Base-by-base conservation (phyloP, 1,140 invertebrate genomes). In the Bombus sibiricus region DNA sequence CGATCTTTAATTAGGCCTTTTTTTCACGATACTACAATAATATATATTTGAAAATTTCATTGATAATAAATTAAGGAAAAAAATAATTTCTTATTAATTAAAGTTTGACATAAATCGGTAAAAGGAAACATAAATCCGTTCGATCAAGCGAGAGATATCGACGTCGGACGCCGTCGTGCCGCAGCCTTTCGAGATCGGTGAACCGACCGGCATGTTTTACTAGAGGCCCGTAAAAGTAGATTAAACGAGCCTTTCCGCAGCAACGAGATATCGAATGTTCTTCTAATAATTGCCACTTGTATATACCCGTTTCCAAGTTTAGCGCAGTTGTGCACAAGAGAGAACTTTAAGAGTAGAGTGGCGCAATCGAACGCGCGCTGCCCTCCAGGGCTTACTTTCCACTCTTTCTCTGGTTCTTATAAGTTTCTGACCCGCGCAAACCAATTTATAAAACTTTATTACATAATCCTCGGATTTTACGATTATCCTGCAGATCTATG, bases 351-450 rank as follows among this genome's bases (percentile, higher is more conserved):
- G 47, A 53, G 47, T 22, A n/a, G 59, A n/a, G 28, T 62, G 59
- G 28, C 47, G 47, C 47, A 53, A 53, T 22, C 18, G 72, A 62
- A 39, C 53, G 15, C 9, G n/a, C 62, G 43, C 9, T 47, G 59
- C 68, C 37, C 68, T 72, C 72, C 41, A 74, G 43, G 75, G 39
- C 37, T 68, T 39, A 66, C 77, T 88, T 85, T 85, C 77, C 73
- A 81, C 72, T 28, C 72, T 87, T 84, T 85, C 87, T 81, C 66
- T 81, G 59, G 5, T 43, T 73, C 39, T 79, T 25, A 13, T 9
- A 3, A 28, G 53, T 77, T 62, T 25, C 5, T 41, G 28, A 73
- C 12, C 12, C 25, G 9, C 41, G 10, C 15, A 34, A 72, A 34
- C 53, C 66, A 68, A 81, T 86, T 88, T 87, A 47, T 68, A n/a